Evolutionary conservation across 2,888 invertebrate species (phyloP).

Genomic region (Linyphia triangularis): DNA sequence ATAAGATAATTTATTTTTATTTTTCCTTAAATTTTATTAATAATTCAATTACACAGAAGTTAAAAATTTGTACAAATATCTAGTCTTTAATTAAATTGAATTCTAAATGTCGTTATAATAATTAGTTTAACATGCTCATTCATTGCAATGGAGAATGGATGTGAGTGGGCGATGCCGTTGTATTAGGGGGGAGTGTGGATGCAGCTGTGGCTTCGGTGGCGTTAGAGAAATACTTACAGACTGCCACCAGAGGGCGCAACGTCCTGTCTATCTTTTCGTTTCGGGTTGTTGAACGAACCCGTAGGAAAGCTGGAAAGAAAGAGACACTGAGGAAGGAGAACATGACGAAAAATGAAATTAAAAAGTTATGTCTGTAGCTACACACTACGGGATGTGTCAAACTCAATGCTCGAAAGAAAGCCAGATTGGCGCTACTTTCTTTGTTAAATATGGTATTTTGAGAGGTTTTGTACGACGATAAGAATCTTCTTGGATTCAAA

Average conservation of each 20-base stretch:
- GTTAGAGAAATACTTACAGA: constrained; percentile 76
- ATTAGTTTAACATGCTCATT: constrained; percentile 26
- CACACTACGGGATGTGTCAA: no score
- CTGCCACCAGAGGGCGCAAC: constrained; percentile 75
- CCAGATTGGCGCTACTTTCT: no score
- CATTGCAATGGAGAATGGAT: neutral
- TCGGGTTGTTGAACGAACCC: constrained; percentile 76
- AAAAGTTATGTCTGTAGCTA: no score
- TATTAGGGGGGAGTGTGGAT: constrained; percentile 20
- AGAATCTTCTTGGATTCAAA: no score
- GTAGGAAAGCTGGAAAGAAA: constrained; percentile 75
- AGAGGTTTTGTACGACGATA: no score
- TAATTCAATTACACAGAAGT: no score
- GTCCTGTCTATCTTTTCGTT: constrained; percentile 77
- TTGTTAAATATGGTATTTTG: no score
- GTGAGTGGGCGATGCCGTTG: constrained; percentile 3
- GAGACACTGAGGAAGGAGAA: constrained; percentile 55
- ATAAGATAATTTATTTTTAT: no score
- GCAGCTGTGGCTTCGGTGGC: constrained; percentile 16
- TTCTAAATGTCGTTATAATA: neutral
- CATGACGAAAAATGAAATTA: no score
- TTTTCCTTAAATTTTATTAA: no score
- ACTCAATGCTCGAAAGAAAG: no score
- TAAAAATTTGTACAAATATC: neutral
- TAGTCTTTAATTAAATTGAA: neutral